These are phyloP conservation scores for Epirrhoe alternata DNA, from an alignment of 2,888 invertebrate species.

Conservation along the genomic window DNA sequence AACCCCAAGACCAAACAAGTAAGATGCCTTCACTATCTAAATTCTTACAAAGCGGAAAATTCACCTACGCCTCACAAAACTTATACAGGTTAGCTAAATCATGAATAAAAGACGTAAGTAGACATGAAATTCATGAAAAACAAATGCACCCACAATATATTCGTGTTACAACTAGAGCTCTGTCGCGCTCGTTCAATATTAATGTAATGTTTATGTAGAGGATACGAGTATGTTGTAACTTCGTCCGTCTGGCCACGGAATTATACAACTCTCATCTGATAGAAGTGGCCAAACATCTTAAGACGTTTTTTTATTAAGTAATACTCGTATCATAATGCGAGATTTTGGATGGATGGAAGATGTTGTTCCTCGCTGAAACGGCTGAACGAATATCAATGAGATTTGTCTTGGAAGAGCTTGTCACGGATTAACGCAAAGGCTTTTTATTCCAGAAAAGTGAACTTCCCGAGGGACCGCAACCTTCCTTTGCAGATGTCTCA, in stretches of 20 bases:
- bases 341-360: too few species aligned
- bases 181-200: conserved; percentile 59
- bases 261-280: neutral
- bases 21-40: too few species aligned
- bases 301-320: too few species aligned
- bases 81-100: conserved; percentile 29
- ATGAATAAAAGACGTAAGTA: conserved; percentile 41
- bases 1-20: too few species aligned
- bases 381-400: too few species aligned
- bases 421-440: too few species aligned
- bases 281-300: conserved; percentile 1
- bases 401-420: too few species aligned
- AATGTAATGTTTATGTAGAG: conserved; percentile 58
- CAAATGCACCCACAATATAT: conserved; percentile 50
- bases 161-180: conserved; percentile 41
- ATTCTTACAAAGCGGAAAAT: neutral
- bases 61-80: conserved; percentile 14
- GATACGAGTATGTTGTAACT: conserved; percentile 42
- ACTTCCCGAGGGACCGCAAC: too few species aligned
- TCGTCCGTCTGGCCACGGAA: conserved; percentile 20
- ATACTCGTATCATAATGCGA: too few species aligned
- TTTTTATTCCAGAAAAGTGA: too few species aligned
- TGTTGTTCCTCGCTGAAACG: too few species aligned
- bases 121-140: conserved; percentile 52
- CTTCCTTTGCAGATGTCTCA: too few species aligned